Evolutionary conservation across 2,113 vertebrate species (phyloP).

Genomic region (Butorides virescens): DNA sequence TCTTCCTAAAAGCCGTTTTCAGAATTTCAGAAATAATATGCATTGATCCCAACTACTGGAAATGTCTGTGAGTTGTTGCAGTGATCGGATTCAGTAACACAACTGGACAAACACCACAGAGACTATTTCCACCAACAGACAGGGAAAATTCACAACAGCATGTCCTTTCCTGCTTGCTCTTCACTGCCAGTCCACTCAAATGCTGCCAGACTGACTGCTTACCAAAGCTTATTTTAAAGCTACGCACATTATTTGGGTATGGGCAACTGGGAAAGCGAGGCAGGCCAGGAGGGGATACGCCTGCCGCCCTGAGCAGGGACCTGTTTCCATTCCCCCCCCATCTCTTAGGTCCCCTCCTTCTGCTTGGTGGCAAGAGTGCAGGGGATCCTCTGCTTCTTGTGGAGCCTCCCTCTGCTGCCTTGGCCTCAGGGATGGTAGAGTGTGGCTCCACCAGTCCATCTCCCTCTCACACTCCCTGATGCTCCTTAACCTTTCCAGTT

Average conservation of each 20-base stretch:
- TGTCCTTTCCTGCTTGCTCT: background rate
- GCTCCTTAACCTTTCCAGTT: no score
- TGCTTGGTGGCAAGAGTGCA: no score
- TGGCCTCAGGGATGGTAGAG: no score
- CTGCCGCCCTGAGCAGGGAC: no score
- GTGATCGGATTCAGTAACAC: background rate
- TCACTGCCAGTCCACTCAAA: background rate
- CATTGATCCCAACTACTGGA: background rate
- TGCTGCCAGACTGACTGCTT: background rate
- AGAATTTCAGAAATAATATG: background rate
- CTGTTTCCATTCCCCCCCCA: no score
- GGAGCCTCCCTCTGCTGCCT: no score
- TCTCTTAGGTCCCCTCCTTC: no score
- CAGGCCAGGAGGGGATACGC: no score
- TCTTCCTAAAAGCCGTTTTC: background rate
- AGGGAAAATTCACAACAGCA: background rate
- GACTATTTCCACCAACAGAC: background rate
- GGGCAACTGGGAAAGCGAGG: no score
- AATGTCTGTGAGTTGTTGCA: background rate
- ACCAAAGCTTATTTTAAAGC: background rate
- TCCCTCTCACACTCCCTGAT: no score
- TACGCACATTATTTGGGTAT: background rate
- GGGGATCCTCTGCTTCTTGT: no score
- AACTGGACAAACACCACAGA: background rate
- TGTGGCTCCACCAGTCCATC: no score